Base-by-base conservation (phyloP, 2,113 vertebrate species). In the Hippocampus mohnikei region DNA sequence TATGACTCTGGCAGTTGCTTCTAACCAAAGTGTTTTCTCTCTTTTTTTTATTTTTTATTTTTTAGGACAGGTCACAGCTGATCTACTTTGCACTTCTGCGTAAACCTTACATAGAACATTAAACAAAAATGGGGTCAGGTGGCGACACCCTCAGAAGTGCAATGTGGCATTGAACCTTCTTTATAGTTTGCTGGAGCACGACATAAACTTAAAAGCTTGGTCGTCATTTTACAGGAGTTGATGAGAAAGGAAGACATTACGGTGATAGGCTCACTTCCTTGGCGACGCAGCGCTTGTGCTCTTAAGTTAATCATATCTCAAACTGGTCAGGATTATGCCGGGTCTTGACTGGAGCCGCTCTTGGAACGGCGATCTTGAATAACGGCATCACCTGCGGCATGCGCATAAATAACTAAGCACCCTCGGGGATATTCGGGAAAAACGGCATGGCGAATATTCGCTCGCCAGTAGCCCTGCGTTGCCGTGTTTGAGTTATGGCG, bases 401-500 rank as follows among this genome's bases (percentile, higher is more conserved):
- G 20, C 21, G 13, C 69, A 75, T 67, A 69, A 66, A 75, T 67
- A 69, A 66, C 65, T 70, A 71, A 60, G 55, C 52, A 46, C 48
- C 12, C 67, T 69, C 41, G 65, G 72, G 72, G 69, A 83, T 52
- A 73, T 70, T 66, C 50, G 2, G 77, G 33, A 0, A 84, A 73
- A 87, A 88, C 77, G 82, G 74, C 73, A 56, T 70, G 68, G 73
- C 61, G 73, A 77, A 83, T 87, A 82, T 77, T 85, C 81, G 87
- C 76, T 62, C 81, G 84, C 85, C 84, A 77, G 65, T 77, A 71
- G 76, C 52, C 78, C 62, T 72, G 69, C 72, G 79, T 75, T 71
- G 70, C 68, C 76, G 75, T 83, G 83, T 83, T 79, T 87, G 88
- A 89, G 86, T 89, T 91, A 92, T 90, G 85, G 91, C 87, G 89